Evolutionary conservation across 2,113 vertebrate species (phyloP).

Genomic region (Odontesthes bonariensis): DNA sequence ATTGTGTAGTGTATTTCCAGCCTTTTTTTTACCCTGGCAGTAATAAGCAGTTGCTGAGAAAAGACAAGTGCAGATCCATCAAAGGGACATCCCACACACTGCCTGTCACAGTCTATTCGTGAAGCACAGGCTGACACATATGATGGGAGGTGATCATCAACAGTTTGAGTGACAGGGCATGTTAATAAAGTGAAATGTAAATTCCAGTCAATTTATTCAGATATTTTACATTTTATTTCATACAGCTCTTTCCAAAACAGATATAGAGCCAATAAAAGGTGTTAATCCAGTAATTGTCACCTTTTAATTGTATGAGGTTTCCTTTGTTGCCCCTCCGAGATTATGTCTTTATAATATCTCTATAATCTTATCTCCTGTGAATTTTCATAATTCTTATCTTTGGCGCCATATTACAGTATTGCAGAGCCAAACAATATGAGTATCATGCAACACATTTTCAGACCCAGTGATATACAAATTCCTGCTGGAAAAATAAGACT

Average conservation of each 20-base stretch:
- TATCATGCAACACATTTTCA: not conserved
- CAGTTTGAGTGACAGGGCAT: conserved; percentile 56
- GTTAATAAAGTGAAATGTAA: conserved; percentile 45
- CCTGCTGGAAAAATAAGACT: not conserved
- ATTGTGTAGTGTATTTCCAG: conserved; percentile 31
- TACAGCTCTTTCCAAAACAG: conserved; percentile 1
- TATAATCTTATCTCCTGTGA: not conserved
- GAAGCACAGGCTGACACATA: conserved; percentile 54
- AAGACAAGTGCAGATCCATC: conserved; percentile 66
- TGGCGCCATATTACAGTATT: not conserved
- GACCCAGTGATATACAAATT: not conserved
- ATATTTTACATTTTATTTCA: not conserved
- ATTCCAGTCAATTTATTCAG: conserved; percentile 12
- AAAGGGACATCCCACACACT: conserved; percentile 73
- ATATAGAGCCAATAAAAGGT: conserved; percentile 11
- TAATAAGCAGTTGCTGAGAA: conserved; percentile 55
- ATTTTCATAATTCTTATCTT: not conserved
- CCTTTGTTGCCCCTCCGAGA: not conserved
- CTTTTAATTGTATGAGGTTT: not conserved
- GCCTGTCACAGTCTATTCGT: conserved; percentile 75
- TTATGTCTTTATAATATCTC: not conserved
- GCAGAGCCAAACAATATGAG: not conserved
- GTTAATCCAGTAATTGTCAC: not conserved
- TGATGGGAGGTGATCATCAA: conserved; percentile 57
- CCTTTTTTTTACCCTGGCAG: conserved; percentile 37